Evolutionary conservation across 2,797 vertebrate genomes (phyloP).

Genomic region (Bufotes viridis): DNA sequence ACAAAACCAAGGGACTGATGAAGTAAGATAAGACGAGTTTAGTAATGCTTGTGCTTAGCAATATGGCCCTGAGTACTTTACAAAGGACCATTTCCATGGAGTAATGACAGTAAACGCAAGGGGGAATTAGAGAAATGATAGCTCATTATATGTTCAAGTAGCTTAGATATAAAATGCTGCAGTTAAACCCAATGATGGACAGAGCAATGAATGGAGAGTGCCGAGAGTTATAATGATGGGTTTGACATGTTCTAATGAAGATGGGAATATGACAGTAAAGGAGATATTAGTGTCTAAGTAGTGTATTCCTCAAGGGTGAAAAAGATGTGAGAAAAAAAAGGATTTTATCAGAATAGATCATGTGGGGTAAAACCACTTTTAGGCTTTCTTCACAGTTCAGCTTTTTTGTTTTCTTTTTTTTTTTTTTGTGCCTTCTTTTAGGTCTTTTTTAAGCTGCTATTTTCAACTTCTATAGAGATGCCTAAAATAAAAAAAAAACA

Average conservation of each 20-base stretch:
- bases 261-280: background rate
- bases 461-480: no score
- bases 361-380: no score
- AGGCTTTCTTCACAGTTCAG: no score
- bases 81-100: background rate
- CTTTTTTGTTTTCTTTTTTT: no score
- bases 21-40: background rate
- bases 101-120: background rate
- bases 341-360: no score
- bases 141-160: conserved; percentile 12
- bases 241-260: conserved; percentile 7
- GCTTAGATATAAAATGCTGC: background rate
- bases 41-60: background rate
- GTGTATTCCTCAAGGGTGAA: background rate
- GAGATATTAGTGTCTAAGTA: background rate
- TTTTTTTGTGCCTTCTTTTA: no score
- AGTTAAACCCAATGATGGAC: conserved; percentile 13
- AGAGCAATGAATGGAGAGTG: background rate
- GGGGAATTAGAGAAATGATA: conserved; percentile 18
- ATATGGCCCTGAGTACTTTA: conserved; percentile 21
- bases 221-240: background rate
- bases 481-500: no score
- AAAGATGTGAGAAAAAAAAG: background rate
- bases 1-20: background rate
- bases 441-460: no score